Evolutionary conservation across 2,113 vertebrate species (phyloP), one percentile per base, ranked within the genome.

Genomic region (Myotis lucifugus): DNA sequence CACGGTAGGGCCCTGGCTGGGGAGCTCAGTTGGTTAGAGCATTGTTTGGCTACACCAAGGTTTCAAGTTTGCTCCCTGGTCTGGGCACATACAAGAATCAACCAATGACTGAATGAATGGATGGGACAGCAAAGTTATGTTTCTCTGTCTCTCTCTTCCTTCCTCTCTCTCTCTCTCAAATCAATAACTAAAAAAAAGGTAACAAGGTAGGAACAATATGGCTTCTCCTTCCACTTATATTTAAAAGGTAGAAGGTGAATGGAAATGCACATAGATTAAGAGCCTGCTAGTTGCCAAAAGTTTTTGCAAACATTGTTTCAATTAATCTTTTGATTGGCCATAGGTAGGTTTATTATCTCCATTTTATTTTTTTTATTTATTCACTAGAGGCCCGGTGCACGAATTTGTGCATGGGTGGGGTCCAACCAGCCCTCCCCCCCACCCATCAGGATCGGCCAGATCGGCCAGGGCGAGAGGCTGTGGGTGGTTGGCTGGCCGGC

Each of bases 201-300:
- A 85, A 94, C 37, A 92, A 91, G 48, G 34, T 85, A 48, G 78
- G 21, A 89, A 67, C 4, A 87, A 13, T 29, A 25, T 87, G 8
- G 6, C 40, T 84, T 94, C 67, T 73, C 34, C 50, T 84, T 96
- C 73, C 10, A 54, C 34, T 61, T 83, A 42, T 95, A 81, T 93
- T 52, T 92, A 94, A 93, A 96, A 95, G 64, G 18, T 34, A 87
- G 59, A 48, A 73, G 64, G 59, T 78, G 3, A 4, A 50, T 85
- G 54, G 61, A 87, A 79, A 66, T n/a, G 69, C 59, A 66, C 5
- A 6, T 25, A 34, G 46, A 50, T 64, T 74, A 77, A 59, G 72
- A 81, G 52, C 61, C 25, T 7, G 27, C 15, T 64, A 70, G 48
- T 72, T 95, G 29, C 40, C 70, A 34, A n/a, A 88, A 64, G 56